Conservation (phyloP, 37 sponge, comb jelly and placozoan genomes). For the Ianthella basta region DNA sequence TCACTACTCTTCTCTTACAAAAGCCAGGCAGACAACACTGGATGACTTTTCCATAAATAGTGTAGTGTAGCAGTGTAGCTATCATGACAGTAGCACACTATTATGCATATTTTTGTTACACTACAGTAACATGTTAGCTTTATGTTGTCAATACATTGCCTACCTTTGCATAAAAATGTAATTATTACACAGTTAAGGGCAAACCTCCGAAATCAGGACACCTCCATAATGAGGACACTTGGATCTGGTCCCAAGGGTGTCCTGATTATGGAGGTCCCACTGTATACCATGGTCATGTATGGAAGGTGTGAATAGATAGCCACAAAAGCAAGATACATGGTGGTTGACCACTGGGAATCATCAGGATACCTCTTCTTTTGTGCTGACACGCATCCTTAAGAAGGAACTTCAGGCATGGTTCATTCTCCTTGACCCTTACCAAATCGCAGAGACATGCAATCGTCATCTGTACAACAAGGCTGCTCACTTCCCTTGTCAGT, state of each 20-base stretch:
- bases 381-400: too few species aligned
- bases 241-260: slow-evolving; percentile 17
- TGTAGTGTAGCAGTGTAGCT: not conserved
- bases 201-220: too few species aligned
- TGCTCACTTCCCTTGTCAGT: too few species aligned
- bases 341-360: too few species aligned
- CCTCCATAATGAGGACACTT: not conserved
- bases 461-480: too few species aligned
- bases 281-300: not conserved
- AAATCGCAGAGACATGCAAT: too few species aligned
- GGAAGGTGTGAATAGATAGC: too few species aligned
- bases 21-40: slow-evolving; percentile 1
- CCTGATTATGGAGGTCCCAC: slow-evolving; percentile 24
- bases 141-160: not conserved
- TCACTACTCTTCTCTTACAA: not conserved
- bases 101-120: not conserved
- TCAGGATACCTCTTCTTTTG: too few species aligned
- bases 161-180: not conserved
- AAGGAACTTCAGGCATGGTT: too few species aligned
- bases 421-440: too few species aligned
- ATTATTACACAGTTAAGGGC: too few species aligned
- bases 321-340: too few species aligned
- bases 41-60: not conserved
- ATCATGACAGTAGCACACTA: not conserved
- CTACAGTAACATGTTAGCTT: not conserved